Evolutionary conservation across 2,797 vertebrate species (phyloP).

Genomic region (Sebastolobus altivelis): DNA sequence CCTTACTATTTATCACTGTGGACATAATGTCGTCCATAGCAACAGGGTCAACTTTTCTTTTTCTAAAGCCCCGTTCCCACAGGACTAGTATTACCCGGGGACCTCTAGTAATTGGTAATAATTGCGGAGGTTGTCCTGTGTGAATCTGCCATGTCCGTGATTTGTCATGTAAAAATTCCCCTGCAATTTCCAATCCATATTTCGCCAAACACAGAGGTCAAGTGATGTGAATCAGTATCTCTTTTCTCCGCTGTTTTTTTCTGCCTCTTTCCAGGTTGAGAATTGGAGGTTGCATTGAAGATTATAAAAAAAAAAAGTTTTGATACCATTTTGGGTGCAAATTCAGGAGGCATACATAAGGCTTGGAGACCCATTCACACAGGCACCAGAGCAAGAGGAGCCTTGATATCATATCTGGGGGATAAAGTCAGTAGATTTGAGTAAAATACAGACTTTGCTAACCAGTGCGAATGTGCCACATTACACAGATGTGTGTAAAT

Average conservation of each 20-base stretch:
- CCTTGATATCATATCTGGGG: not conserved
- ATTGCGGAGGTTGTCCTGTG: too few species aligned
- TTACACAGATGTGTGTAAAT: not conserved
- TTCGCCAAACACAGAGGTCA: too few species aligned
- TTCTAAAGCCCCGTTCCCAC: not conserved
- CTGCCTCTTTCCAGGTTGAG: not conserved
- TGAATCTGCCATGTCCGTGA: not conserved
- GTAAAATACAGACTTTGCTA: not conserved
- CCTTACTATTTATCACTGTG: constrained; percentile 7
- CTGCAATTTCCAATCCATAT: too few species aligned
- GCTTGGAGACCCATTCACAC: too few species aligned
- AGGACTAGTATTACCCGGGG: too few species aligned
- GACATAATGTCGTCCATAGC: constrained; percentile 4
- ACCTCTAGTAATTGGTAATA: too few species aligned
- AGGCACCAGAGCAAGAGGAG: too few species aligned
- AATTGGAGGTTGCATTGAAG: not conserved
- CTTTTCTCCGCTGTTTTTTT: not conserved
- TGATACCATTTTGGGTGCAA: not conserved
- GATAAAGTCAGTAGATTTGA: not conserved
- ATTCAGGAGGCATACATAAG: not conserved
- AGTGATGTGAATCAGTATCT: not conserved
- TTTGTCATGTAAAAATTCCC: too few species aligned
- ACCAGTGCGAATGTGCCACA: not conserved
- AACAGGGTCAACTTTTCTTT: not conserved
- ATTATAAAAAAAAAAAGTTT: not conserved